A percentile compares a stretch with the other conserved stretches of the same genome.
These are phyloP conservation scores for Agriotes lineatus DNA, from an alignment of 2,888 invertebrate species.

Conservation along the genomic window DNA sequence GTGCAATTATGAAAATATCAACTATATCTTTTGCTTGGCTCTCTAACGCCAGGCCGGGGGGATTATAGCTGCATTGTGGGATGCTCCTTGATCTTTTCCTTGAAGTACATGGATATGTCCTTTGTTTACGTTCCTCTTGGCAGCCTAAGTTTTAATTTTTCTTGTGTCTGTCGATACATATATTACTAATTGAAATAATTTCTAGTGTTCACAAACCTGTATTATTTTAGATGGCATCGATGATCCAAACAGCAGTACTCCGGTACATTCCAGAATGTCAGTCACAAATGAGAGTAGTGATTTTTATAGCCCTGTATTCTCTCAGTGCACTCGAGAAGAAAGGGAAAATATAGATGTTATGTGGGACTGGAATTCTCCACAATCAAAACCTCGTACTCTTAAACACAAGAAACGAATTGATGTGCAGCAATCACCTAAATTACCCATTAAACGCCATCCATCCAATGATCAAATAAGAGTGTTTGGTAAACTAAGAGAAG, in stretches of 20 bases:
- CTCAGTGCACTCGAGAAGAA: conserved; percentile 64
- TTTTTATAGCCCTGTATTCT: conserved; percentile 57
- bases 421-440: conserved; percentile 55
- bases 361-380: conserved; percentile 68
- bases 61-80: no score
- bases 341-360: conserved; percentile 64
- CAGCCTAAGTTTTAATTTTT: no score
- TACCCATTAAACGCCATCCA: conserved; percentile 55
- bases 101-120: no score
- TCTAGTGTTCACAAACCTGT: no score
- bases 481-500: conserved; percentile 61
- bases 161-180: no score
- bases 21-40: no score
- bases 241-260: neutral
- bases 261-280: neutral
- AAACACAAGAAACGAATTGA: conserved; percentile 49
- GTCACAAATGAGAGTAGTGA: neutral
- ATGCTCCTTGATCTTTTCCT: no score
- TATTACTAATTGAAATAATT: no score
- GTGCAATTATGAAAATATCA: no score
- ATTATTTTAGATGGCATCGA: no score
- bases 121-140: no score
- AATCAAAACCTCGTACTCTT: conserved; percentile 50
- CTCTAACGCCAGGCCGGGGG: no score
- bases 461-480: conserved; percentile 56